Base-by-base conservation (phyloP, 2,113 vertebrate genomes). In the Pedionomus torquatus region DNA sequence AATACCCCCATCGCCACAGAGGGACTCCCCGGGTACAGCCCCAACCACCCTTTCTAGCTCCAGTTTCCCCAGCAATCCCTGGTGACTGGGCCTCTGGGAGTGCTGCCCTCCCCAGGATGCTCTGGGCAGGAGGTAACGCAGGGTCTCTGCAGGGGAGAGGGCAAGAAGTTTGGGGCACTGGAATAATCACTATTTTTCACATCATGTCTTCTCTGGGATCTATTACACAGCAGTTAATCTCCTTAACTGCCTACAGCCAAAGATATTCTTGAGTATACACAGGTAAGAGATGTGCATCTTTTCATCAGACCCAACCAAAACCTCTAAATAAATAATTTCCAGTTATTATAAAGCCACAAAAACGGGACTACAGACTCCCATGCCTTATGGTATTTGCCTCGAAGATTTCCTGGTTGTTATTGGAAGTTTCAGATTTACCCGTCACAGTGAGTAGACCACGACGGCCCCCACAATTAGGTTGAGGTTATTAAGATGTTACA, bases 11-110 rank as follows among this genome's bases (percentile, higher is more conserved):
- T 35, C 14, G 41, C 1, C 7, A 14, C 16, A 14, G 23, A 28
- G 46, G 11, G 5, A 28, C 54, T 24, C 16, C 17, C n/a, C 25
- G 5, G 24, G n/a, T 20, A 13, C 49, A 65, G 25, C 20, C 35
- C 43, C 15, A 6, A 6, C 25, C 25, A 8, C 3, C 0, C 2
- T 3, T 11, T 9, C 5, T 6, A 5, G 48, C 1, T 63, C 64
- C 88, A 55, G 48, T 63, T n/a, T 63, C 25, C 48, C 55, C 55
- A 63, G 30, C 25, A 41, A 11, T 21, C 55, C n/a, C 7, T 1
- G 5, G 55, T 1, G 41, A 63, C 55, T 26, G n/a, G 48, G 41
- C n/a, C 23, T 76, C n/a, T 25, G 8, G 2, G n/a, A 24, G 16
- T 2, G 12, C 61, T 57, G 58, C 30, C 1, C n/a, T n/a, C 3